These are phyloP conservation scores for Hetaerina titia DNA, from an alignment of 2,888 invertebrate genomes.

Conservation along the genomic window DNA sequence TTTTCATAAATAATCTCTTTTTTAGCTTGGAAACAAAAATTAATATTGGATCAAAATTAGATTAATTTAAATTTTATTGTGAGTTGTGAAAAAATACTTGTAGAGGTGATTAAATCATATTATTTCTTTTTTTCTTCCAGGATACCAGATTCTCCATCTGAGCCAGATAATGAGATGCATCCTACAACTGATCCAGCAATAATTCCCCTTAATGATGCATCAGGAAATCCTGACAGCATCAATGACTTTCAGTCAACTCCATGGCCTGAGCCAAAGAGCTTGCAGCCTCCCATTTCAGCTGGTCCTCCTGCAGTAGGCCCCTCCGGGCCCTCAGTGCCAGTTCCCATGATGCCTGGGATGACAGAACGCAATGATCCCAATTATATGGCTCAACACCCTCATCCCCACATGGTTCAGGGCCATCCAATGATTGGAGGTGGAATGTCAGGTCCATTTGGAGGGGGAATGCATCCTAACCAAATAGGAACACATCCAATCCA, in stretches of 20 bases:
- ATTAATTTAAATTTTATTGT: not conserved
- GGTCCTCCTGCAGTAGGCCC: slow-evolving; percentile 64
- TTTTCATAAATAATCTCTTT: not conserved
- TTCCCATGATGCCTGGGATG: slow-evolving; percentile 76
- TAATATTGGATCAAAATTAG: not conserved
- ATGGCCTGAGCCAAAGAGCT: slow-evolving; percentile 92
- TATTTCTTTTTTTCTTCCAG: slow-evolving; percentile 74
- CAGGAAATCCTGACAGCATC: slow-evolving; percentile 89
- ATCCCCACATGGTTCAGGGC: slow-evolving; percentile 28
- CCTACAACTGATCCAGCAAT: slow-evolving; percentile 86
- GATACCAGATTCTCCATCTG: slow-evolving; percentile 92
- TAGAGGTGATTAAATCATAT: not conserved
- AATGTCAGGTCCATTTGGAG: slow-evolving; percentile 78
- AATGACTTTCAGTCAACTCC: slow-evolving; percentile 88
- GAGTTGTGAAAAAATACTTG: not conserved
- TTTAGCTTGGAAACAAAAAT: not conserved
- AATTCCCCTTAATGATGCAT: slow-evolving; percentile 93
- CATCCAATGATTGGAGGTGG: slow-evolving; percentile 69
- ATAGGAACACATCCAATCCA: slow-evolving; percentile 43
- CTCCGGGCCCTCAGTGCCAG: slow-evolving; percentile 71
- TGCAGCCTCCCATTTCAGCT: slow-evolving; percentile 77
- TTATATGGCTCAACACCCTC: slow-evolving; percentile 42
- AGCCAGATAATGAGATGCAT: slow-evolving; percentile 91
- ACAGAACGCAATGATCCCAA: slow-evolving; percentile 73
- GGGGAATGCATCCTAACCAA: slow-evolving; percentile 41